A percentile compares a stretch with the other conserved stretches of the same genome.
These are phyloP conservation scores for Montipora sp. DNA, from an alignment of 64 coral and sea anemone genomes.

Conservation along the genomic window DNA sequence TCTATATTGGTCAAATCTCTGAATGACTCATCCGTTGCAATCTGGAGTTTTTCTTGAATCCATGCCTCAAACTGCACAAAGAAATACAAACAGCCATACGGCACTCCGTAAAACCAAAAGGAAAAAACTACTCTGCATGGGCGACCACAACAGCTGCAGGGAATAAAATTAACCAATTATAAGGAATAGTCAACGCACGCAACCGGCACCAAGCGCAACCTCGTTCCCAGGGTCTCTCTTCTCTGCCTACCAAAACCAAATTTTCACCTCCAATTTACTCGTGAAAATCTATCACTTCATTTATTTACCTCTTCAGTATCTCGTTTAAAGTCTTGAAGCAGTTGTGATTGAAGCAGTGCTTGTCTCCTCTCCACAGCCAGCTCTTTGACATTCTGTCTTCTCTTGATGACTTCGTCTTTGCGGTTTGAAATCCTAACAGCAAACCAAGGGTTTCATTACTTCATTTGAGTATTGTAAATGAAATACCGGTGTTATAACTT, in stretches of 20 bases:
- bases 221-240: too few species aligned
- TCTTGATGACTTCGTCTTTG: constrained; percentile 73
- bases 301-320: constrained; percentile 80
- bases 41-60: constrained; percentile 87
- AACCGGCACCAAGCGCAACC: too few species aligned
- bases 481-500: too few species aligned
- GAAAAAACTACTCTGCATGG: too few species aligned
- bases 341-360: constrained; percentile 66
- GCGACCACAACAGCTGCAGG: too few species aligned
- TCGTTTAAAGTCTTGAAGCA: constrained; percentile 86
- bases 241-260: too few species aligned
- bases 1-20: constrained; percentile 81
- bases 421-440: constrained; percentile 69
- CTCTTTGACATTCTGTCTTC: constrained; percentile 84
- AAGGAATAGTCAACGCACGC: too few species aligned
- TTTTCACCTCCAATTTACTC: too few species aligned
- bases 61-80: constrained; percentile 77
- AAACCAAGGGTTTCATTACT: not conserved
- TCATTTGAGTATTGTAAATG: too few species aligned
- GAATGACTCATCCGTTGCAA: constrained; percentile 87
- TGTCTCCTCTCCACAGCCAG: constrained; percentile 53
- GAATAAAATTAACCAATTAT: too few species aligned
- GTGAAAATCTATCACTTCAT: too few species aligned
- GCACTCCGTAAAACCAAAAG: too few species aligned
- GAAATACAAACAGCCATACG: not conserved